A percentile compares a stretch with the other conserved stretches of the same genome.
These are phyloP conservation scores for Phaethornis superciliosus DNA, from an alignment of 2,113 vertebrate species.

Conservation along the genomic window DNA sequence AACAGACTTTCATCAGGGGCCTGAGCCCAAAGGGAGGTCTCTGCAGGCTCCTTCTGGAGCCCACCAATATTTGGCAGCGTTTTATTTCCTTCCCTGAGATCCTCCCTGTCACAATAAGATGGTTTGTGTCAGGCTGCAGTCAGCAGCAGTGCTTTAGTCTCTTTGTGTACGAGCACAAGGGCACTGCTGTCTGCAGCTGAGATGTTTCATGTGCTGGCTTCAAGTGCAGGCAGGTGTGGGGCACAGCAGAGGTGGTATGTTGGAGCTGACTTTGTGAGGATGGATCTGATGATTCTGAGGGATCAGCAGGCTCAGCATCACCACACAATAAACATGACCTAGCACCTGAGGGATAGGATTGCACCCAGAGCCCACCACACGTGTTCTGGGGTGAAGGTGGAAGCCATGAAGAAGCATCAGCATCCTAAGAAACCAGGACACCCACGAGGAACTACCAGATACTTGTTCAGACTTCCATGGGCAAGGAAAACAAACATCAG, in stretches of 20 bases:
- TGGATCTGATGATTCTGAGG: neutral
- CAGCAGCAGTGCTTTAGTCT: neutral
- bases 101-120: neutral
- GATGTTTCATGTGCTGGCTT: fast-evolving
- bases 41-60: neutral
- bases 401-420: neutral
- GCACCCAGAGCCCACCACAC: neutral
- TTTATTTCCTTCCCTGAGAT: neutral
- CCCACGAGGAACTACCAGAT: fast-evolving
- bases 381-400: fast-evolving
- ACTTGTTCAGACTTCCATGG: neutral
- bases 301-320: neutral
- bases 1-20: neutral
- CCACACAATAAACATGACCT: fast-evolving
- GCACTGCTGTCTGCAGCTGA: neutral
- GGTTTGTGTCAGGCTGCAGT: neutral
- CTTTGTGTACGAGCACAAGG: neutral
- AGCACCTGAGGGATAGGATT: fast-evolving
- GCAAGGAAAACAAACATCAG: neutral
- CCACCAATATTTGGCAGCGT: neutral
- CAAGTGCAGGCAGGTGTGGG: neutral
- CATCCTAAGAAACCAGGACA: neutral
- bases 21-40: neutral
- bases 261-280: neutral
- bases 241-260: fast-evolving